phyloP scores from a whole-genome alignment of 2,113 vertebrate genomes.

The Phrynocephalus versicolor region DNA sequence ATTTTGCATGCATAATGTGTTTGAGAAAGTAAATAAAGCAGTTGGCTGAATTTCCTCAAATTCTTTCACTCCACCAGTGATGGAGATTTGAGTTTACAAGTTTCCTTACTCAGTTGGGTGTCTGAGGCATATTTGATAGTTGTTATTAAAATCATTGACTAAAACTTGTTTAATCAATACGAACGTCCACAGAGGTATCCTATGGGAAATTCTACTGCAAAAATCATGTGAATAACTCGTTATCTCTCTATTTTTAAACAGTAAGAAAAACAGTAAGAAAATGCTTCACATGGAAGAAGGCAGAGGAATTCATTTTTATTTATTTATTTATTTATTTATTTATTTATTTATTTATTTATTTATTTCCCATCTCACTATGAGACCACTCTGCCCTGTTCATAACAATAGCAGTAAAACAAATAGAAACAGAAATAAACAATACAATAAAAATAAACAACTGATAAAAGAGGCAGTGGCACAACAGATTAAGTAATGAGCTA shows the following conservation, averaged over 20 bases:
- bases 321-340: too few species aligned
- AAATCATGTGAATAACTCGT: neutral
- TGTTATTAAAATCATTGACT: conserved; percentile 4
- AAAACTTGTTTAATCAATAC: conserved; percentile 12
- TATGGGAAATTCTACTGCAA: neutral
- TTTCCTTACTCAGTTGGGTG: neutral
- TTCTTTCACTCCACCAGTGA: neutral
- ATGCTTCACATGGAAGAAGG: neutral
- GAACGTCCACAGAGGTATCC: neutral
- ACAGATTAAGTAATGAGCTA: too few species aligned
- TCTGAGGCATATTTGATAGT: too few species aligned
- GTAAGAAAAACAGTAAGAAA: neutral
- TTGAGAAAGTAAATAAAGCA: neutral
- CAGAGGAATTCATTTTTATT: neutral
- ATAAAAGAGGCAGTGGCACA: too few species aligned
- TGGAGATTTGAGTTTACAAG: neutral
- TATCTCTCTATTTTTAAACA: neutral
- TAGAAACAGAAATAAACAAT: too few species aligned
- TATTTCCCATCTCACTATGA: too few species aligned
- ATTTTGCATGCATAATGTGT: neutral
- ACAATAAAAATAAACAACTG: too few species aligned
- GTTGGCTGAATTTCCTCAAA: neutral
- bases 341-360: too few species aligned
- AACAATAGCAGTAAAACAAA: too few species aligned
- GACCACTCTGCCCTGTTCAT: too few species aligned